Evolutionary conservation across 2,888 invertebrate species (phyloP).

Genomic region (Folsomia candida): DNA sequence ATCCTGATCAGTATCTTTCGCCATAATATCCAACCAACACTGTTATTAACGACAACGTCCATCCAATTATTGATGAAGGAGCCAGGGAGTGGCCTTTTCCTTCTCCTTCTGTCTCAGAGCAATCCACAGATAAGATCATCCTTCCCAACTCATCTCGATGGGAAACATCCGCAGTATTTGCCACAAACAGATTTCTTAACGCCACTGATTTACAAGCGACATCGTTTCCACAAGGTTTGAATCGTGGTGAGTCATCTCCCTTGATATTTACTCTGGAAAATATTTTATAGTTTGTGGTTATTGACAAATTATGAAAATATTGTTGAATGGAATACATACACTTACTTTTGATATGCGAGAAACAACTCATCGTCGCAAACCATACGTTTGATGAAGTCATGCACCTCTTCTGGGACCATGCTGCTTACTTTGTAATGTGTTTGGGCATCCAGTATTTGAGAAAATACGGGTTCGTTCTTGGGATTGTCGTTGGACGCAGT

Average conservation of each 20-base stretch:
- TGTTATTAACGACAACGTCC: too few species aligned
- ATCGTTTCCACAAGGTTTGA: not conserved
- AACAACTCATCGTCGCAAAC: conserved; percentile 59
- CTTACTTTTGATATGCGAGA: conserved; percentile 56
- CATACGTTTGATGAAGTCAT: conserved; percentile 63
- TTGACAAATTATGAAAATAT: too few species aligned
- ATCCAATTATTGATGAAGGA: too few species aligned
- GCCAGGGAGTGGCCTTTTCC: too few species aligned
- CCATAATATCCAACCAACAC: too few species aligned
- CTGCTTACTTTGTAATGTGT: conserved; percentile 64
- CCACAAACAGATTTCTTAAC: conserved; percentile 6
- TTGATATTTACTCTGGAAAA: not conserved
- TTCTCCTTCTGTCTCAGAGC: not conserved
- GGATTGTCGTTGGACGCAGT: conserved; percentile 66
- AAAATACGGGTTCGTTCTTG: conserved; percentile 64
- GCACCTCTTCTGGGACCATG: conserved; percentile 64
- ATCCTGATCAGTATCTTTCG: too few species aligned
- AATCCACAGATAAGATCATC: not conserved
- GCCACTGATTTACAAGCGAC: conserved; percentile 5
- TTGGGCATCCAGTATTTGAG: conserved; percentile 69
- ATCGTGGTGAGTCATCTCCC: conserved; percentile 9
- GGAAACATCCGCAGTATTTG: conserved; percentile 5
- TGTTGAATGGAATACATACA: too few species aligned
- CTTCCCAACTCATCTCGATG: not conserved
- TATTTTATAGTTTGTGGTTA: too few species aligned